Base-by-base conservation (phyloP, 1,140 invertebrate species). In the Mylabris phalerata region DNA sequence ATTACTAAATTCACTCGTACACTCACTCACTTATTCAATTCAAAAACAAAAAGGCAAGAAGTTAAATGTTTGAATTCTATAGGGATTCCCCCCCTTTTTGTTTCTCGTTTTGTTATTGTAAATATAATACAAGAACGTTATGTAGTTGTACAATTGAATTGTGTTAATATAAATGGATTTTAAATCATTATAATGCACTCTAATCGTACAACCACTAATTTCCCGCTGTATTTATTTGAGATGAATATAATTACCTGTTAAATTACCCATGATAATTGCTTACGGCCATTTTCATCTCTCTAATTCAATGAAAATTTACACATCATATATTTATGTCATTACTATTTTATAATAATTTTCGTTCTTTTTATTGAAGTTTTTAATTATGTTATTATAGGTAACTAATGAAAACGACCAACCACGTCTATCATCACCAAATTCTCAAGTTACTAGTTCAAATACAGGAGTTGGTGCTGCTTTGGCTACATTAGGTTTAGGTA, bases 401-500 rank as follows among this genome's bases (percentile, higher is more conserved):
- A 65, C 67, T 75, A 78, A 79, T 77, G 65, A 70, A 41, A 80
- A 78, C 9, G 81, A 82, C 59, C 68, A 68, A 50, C 60, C 70
- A 58, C 78, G 76, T 67, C 76, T 77, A 60, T 78, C 76, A 39
- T 79, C 80, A 38, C 81, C 80, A 50, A 80, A 77, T 70, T 79
- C 80, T 10, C 79, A 79, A 51, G 78, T 80, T 11, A 79, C 78
- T 51, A 79, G 77, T 67, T 78, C 70, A 47, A 70, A 68, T 64
- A 74, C 77, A 24, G 78, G 75, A 38, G 75, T 77, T 40, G 74
- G 81, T 55, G 82, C 84, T 2, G 80, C 84, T 2, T 66, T 87
- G 42, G 84, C 84, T 7, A 84, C 85, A 11, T 77, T 87, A 40
- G 69, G 71, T 9, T 60, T 73, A 3, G 70, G 71, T 2, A 64